These are phyloP conservation scores for Philhelius pedissequus DNA, from an alignment of 2,888 invertebrate genomes.

Conservation along the genomic window DNA sequence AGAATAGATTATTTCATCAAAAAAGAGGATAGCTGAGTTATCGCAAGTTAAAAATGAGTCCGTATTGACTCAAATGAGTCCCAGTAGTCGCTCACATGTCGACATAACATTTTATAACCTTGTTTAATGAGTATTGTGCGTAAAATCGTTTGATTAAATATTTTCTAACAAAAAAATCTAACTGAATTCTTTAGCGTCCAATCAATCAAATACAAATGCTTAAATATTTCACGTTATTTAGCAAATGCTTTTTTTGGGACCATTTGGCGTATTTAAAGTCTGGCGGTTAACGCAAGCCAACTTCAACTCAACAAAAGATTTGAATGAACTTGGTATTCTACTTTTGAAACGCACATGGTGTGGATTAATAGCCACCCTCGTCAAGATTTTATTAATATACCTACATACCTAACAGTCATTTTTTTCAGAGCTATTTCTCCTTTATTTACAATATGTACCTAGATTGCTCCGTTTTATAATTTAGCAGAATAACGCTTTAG, in stretches of 20 bases:
- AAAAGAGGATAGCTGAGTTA: too few species aligned
- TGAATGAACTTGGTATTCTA: constrained; percentile 54
- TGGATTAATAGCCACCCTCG: constrained; percentile 63
- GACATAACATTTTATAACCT: too few species aligned
- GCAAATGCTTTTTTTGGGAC: constrained; percentile 43
- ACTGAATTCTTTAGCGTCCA: constrained; percentile 50
- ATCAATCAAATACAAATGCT: constrained; percentile 54
- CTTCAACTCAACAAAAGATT: constrained; percentile 44
- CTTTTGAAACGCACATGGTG: constrained; percentile 58
- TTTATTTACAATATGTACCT: constrained; percentile 44
- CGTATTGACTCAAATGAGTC: too few species aligned
- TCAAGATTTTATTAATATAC: constrained; percentile 51
- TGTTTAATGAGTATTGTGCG: too few species aligned
- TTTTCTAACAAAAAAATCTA: not conserved
- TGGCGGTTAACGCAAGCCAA: constrained; percentile 13
- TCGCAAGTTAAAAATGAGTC: too few species aligned
- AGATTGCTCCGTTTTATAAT: constrained; percentile 66
- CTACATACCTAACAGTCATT: too few species aligned
- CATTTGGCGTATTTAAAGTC: constrained; percentile 50
- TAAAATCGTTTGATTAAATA: constrained; percentile 56
- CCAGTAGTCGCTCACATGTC: too few species aligned
- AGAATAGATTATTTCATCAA: too few species aligned
- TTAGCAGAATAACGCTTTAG: constrained; percentile 64
- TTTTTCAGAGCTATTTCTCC: not conserved
- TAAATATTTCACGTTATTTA: constrained; percentile 23